phyloP scores from a whole-genome alignment of 2,797 vertebrate genomes.

The Xiphorhynchus erythropygius region DNA sequence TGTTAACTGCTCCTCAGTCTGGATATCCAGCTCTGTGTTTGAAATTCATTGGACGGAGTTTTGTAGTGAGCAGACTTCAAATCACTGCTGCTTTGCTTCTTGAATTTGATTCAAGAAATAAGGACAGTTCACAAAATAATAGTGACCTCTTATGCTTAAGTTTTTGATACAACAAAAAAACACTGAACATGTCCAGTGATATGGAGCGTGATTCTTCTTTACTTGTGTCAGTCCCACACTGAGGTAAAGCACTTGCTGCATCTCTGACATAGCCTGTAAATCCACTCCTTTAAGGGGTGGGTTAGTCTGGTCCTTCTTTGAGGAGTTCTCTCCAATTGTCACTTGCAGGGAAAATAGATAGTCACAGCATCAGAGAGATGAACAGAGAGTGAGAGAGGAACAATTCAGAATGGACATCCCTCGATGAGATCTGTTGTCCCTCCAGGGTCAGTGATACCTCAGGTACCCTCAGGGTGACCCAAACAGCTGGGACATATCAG shows the following conservation, averaged over 20 bases:
- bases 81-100: background rate
- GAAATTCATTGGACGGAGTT: background rate
- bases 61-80: constrained; percentile 17
- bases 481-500: background rate
- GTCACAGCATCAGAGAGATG: background rate
- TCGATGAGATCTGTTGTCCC: background rate
- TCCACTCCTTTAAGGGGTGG: background rate
- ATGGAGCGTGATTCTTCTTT: background rate
- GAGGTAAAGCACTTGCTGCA: background rate
- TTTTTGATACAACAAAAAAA: background rate
- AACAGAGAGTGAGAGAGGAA: background rate
- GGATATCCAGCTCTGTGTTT: background rate
- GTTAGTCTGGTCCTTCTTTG: background rate
- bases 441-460: background rate
- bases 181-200: background rate
- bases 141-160: background rate
- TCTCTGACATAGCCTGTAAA: background rate
- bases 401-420: background rate
- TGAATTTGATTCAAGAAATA: background rate
- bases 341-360: background rate
- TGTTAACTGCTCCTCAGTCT: constrained; percentile 25
- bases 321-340: background rate
- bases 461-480: background rate
- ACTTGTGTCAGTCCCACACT: background rate
- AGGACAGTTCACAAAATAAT: background rate